Conservation (phyloP, 1,140 invertebrate genomes). For the Protaetia brevitarsis region DNA sequence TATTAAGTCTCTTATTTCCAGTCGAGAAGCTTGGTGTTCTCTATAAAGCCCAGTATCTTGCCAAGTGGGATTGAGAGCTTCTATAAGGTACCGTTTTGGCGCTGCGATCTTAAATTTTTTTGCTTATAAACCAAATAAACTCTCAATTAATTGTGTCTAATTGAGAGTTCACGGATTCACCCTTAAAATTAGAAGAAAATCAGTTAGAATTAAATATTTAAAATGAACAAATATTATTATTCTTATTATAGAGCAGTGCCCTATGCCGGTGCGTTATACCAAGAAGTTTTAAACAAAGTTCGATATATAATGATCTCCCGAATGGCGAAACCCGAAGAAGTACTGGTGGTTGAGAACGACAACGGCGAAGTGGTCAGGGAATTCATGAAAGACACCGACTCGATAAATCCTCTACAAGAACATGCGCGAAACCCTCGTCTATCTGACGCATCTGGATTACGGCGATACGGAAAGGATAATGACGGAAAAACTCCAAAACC, state of each 20-base stretch:
- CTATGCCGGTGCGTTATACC: slow-evolving; percentile 30
- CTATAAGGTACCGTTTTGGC: no score
- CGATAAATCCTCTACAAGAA: slow-evolving; percentile 99
- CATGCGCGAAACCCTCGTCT: slow-evolving; percentile 98
- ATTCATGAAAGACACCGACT: slow-evolving; percentile 99
- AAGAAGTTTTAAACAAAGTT: slow-evolving; percentile 79
- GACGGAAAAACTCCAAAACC: slow-evolving; percentile 98
- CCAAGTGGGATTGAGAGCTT: no score
- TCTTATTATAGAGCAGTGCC: slow-evolving; percentile 1
- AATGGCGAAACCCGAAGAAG: slow-evolving; percentile 99
- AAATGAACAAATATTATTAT: no score
- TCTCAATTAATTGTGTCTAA: no score
- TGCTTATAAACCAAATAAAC: no score
- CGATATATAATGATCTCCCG: slow-evolving; percentile 98
- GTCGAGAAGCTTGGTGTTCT: no score
- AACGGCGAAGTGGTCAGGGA: slow-evolving; percentile 99
- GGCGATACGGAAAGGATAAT: slow-evolving; percentile 97
- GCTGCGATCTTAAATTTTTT: no score
- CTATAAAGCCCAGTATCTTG: no score
- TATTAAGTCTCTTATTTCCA: no score
- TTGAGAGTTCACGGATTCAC: no score
- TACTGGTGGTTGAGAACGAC: slow-evolving; percentile 99
- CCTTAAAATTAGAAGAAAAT: no score
- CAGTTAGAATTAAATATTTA: no score
- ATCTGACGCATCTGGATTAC: slow-evolving; percentile 98